Percentiles rank a stretch among this genome's conserved stretches.
These are phyloP conservation scores for Drosophila parabipectinata DNA, from an alignment of 1,140 invertebrate genomes.

Conservation along the genomic window DNA sequence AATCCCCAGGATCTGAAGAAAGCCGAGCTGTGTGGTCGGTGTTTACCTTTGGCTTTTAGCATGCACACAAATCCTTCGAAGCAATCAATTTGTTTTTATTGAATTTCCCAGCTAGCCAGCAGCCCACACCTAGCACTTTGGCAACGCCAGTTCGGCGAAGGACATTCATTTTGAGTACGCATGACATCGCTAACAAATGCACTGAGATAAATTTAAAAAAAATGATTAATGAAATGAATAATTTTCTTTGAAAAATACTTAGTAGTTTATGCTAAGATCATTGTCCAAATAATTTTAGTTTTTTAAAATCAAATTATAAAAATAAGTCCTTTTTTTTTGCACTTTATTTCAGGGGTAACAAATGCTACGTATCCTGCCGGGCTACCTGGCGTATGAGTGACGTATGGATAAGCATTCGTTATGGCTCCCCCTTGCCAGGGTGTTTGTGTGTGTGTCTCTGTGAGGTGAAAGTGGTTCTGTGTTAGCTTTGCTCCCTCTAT, in stretches of 20 bases:
- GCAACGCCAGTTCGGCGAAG: slow-evolving; percentile 55
- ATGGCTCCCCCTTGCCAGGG: slow-evolving; percentile 51
- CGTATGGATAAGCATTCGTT: slow-evolving; percentile 75
- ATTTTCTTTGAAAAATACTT: not conserved
- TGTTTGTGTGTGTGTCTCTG: slow-evolving; percentile 7
- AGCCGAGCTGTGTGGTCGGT: slow-evolving; percentile 23
- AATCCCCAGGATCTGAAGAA: not conserved
- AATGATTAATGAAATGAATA: not conserved
- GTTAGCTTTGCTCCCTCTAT: not conserved
- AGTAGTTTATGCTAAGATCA: too few relatives aligned
- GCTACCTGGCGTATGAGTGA: slow-evolving; percentile 72
- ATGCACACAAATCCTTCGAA: slow-evolving; percentile 68
- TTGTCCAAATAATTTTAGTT: too few relatives aligned
- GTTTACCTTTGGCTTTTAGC: slow-evolving; percentile 60
- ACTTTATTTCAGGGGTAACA: not conserved
- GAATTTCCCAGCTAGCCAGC: slow-evolving; percentile 59
- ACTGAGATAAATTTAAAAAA: not conserved
- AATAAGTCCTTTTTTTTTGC: slow-evolving; percentile 5
- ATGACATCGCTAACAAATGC: slow-evolving; percentile 45
- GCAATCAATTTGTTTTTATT: slow-evolving; percentile 81
- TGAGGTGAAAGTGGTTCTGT: slow-evolving; percentile 17
- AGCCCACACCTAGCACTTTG: slow-evolving; percentile 18
- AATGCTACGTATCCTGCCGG: slow-evolving; percentile 24
- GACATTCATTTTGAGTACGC: slow-evolving; percentile 68
- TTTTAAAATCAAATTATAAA: not conserved